Percentiles rank a stretch among this genome's conserved stretches.
phyloP scores from a whole-genome alignment of 2,113 vertebrate genomes.

The Ramphastos sulfuratus region DNA sequence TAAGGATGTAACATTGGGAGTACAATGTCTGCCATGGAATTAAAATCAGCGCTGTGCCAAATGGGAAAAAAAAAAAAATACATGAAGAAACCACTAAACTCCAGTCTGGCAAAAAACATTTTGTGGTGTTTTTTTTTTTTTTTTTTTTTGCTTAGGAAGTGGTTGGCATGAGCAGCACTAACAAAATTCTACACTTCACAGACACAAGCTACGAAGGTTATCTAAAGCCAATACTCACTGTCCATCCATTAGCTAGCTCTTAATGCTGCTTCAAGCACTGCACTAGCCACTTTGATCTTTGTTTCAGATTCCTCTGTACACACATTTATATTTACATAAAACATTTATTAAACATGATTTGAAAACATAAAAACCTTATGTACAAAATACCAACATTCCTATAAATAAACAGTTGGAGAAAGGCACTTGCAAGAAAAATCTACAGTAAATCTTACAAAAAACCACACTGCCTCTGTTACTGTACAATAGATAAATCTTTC shows the following conservation, averaged over 20 bases:
- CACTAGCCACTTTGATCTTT: constrained; percentile 71
- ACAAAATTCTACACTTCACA: constrained; percentile 58
- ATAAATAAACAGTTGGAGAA: constrained; percentile 86
- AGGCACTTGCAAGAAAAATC: constrained; percentile 89
- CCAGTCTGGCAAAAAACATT: neutral
- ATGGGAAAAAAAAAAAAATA: neutral
- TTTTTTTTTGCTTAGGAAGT: constrained; percentile 34
- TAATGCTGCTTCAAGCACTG: constrained; percentile 65
- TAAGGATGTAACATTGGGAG: neutral
- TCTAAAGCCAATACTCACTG: constrained; percentile 69
- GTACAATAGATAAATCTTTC: constrained; percentile 78
- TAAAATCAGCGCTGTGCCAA: constrained; percentile 15
- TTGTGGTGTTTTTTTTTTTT: neutral
- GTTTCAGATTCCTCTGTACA: constrained; percentile 76
- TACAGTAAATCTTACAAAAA: constrained; percentile 82
- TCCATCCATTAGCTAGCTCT: constrained; percentile 61
- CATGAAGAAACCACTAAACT: neutral
- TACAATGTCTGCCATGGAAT: neutral
- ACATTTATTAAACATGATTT: constrained; percentile 81
- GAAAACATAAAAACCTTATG: constrained; percentile 77
- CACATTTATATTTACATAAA: constrained; percentile 79
- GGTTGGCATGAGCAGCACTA: constrained; percentile 67
- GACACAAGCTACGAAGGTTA: constrained; percentile 67
- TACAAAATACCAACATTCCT: constrained; percentile 84
- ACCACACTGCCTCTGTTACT: constrained; percentile 75